phyloP scores from a whole-genome alignment of 2,113 vertebrate species.

The Opisthocomus hoazin region DNA sequence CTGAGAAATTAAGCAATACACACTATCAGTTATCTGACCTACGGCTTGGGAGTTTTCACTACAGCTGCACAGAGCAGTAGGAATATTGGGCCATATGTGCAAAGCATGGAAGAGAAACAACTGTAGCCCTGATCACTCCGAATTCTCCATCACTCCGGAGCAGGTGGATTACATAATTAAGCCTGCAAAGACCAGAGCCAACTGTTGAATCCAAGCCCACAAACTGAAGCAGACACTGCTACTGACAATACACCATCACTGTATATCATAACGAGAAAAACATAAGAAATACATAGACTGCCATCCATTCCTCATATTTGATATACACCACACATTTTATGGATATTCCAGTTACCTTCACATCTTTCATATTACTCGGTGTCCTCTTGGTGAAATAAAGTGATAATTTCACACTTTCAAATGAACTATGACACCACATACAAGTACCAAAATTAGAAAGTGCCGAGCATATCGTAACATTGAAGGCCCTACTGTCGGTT shows the following conservation, averaged over 20 bases:
- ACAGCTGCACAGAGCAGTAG: neutral
- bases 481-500: neutral
- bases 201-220: neutral
- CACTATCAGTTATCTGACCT: neutral
- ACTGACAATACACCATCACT: neutral
- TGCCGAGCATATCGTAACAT: neutral
- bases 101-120: neutral
- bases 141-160: neutral
- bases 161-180: neutral
- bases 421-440: accelerated
- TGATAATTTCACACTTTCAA: neutral
- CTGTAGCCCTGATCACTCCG: neutral
- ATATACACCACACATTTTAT: neutral
- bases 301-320: neutral
- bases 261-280: neutral
- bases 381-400: neutral
- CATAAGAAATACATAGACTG: neutral
- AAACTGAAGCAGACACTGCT: neutral
- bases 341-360: neutral
- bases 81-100: accelerated
- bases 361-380: neutral
- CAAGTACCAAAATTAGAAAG: neutral
- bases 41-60: neutral
- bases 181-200: neutral
- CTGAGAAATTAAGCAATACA: neutral